Evolutionary conservation across 2,113 vertebrate genomes (phyloP).

Genomic region (Menidia beryllina): DNA sequence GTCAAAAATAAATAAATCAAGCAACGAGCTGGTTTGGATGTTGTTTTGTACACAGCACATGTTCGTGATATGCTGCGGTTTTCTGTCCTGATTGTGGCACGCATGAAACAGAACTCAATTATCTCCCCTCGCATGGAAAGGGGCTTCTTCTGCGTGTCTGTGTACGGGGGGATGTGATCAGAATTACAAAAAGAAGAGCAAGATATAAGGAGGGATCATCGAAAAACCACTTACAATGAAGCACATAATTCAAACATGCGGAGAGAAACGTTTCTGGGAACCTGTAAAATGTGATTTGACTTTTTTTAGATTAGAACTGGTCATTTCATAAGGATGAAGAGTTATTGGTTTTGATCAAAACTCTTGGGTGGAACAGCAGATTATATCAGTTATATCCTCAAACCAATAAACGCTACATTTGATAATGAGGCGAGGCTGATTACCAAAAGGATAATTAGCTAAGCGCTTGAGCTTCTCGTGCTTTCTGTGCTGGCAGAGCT

Average conservation of each 20-base stretch:
- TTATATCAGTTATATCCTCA: neutral
- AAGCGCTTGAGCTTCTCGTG: constrained; percentile 19
- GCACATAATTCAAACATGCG: neutral
- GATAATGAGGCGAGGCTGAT: neutral
- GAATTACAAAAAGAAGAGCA: constrained; percentile 20
- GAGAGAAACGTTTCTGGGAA: constrained; percentile 13
- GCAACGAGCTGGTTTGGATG: constrained; percentile 68
- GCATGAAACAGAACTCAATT: constrained; percentile 72
- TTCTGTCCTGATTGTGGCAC: constrained; percentile 77
- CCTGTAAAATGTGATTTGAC: constrained; percentile 43
- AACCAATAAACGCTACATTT: neutral
- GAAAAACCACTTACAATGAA: constrained; percentile 27
- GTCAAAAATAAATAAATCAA: constrained; percentile 78
- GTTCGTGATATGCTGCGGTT: constrained; percentile 77
- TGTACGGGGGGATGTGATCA: constrained; percentile 44
- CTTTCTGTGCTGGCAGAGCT: constrained; percentile 40
- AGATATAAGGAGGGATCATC: constrained; percentile 14
- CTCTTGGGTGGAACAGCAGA: constrained; percentile 10
- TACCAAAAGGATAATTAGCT: constrained; percentile 27
- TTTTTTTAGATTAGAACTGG: constrained; percentile 13
- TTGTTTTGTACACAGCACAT: constrained; percentile 78
- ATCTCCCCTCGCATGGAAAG: constrained; percentile 65
- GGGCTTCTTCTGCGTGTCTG: constrained; percentile 54
- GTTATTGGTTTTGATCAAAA: neutral
- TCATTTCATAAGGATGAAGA: constrained; percentile 25